Base-by-base conservation (phyloP, 1,140 invertebrate species). In the Maniola jurtina region DNA sequence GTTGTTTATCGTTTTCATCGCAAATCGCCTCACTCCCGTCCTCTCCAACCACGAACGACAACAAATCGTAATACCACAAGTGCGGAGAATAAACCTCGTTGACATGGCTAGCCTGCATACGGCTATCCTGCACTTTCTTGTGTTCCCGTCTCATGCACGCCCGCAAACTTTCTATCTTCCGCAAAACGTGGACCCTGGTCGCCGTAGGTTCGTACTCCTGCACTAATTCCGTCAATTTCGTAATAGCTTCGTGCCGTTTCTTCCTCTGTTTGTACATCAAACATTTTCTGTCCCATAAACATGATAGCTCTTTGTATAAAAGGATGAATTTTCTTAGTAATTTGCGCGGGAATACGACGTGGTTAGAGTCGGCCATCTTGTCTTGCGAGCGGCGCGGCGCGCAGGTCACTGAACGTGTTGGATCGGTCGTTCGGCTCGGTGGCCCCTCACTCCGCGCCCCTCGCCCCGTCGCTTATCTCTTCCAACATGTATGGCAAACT, bases 101-200 rank as follows among this genome's bases (percentile, higher is more conserved):
- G 0, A 73, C 69, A 35, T 54, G 66, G 2, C 63, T 70, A n/a
- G 80, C 77, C n/a, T 71, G 68, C 16, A 55, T 38, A 1, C 78
- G 64, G 45, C 84, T 89, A 2, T 79, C 72, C 13, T 71, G 59
- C 11, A 89, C 84, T 8, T 73, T 74, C 42, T 80, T 87, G 57
- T 79, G 72, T 60, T 87, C 86, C 33, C 86, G 67, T 0, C 86
- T 74, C 25, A 85, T 79, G 68, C 84, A 89, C 9, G 86, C 80
- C 5, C 83, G 79, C 52, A 89, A 59, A 71, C 86, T 89, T 56
- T 89, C 86, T 35, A 89, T 86, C 67, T 89, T 89, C 50, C 86
- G 72, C 57, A 87, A 64, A 0, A 84, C 79, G 52, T 89, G 86
- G 34, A 89, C 84, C 11, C 83, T 70, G 0, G 86, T 89, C 14